Base-by-base conservation (phyloP, 2,113 vertebrate species). In the Bubo blakistoni region DNA sequence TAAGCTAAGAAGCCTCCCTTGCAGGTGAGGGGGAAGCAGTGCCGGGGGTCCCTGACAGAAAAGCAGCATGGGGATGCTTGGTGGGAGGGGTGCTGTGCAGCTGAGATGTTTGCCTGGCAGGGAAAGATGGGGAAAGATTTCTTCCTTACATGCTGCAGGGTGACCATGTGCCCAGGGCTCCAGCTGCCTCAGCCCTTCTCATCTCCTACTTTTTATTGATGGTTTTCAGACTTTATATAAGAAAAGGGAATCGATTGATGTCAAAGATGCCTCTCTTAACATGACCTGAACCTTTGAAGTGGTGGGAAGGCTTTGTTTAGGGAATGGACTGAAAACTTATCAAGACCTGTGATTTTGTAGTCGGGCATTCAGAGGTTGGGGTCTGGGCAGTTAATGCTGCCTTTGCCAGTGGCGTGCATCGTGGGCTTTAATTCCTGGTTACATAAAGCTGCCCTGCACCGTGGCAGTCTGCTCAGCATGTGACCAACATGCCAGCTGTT, bases 341-440 rank as follows among this genome's bases (percentile, higher is more conserved):
- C 10, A 4, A 9, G 66, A 46, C 49, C 16, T 26, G 52, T 17
- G 42, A 3, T 27, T 69, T 44, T 52, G 17, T n/a, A 8, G 74
- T 10, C 4, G 3, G 63, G 42, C 63, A 4, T 10, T 9, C 11
- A 51, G 55, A 17, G 4, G 26, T 22, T 32, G 80, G 65, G 40
- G 46, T 58, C 67, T 29, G 42, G 72, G 62, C 32, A 21, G 81
- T 54, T 59, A 19, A 32, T 57, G 40, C 81, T 1, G 4, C 19
- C 10, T 30, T 38, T 62, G 57, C 57, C 0, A 0, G 57, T 3
- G 0, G 20, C 0, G 1, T 40, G n/a, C 17, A 3, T 25, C 3
- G 2, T 80, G 63, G 67, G 69, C 73, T 81, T 78, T 69, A 91
- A 65, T 96, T 91, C 94, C 69, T 0, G 0, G 42, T 92, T 94